Conservation (phyloP, 30 jellyfish, hydroid and myxozoan genomes). For the Calvadosia cruxmelitensis region DNA sequence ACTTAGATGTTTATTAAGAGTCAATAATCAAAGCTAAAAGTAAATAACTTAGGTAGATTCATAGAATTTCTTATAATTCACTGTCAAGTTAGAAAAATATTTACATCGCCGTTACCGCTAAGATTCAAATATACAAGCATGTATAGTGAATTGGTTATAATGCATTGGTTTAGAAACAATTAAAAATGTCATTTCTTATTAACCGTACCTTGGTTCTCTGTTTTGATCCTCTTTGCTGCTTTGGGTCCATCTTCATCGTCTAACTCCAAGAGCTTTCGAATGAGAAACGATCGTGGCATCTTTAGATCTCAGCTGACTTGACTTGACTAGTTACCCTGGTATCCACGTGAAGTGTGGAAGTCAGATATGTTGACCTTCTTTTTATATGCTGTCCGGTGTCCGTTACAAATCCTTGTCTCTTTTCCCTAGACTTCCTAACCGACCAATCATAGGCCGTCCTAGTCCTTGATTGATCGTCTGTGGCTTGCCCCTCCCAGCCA, state of each 20-base stretch:
- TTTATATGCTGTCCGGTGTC: not conserved
- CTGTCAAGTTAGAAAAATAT: too few relatives aligned
- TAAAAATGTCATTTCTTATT: not conserved
- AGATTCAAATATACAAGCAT: too few relatives aligned
- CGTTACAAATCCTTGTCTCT: not conserved
- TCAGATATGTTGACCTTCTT: not conserved
- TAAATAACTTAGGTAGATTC: too few relatives aligned
- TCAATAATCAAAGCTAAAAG: too few relatives aligned
- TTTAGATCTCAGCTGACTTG: not conserved
- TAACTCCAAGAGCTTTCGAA: slow-evolving; percentile 47
- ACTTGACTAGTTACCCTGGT: not conserved
- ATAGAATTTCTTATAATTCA: too few relatives aligned
- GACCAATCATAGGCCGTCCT: not conserved
- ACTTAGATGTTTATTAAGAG: too few relatives aligned
- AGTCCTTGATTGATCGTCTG: not conserved
- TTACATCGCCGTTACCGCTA: too few relatives aligned
- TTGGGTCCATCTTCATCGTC: slow-evolving; percentile 34
- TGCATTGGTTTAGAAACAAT: too few relatives aligned
- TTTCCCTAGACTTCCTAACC: too few relatives aligned
- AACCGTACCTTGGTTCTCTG: not conserved
- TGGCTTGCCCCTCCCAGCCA: slow-evolving; percentile 1
- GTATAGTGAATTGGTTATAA: too few relatives aligned
- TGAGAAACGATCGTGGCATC: slow-evolving; percentile 73
- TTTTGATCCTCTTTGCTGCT: not conserved
- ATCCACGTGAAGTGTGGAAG: not conserved